Evolutionary conservation across 2,888 invertebrate genomes (phyloP), one percentile per base, ranked within the genome.

Genomic region (Tillus elongatus): DNA sequence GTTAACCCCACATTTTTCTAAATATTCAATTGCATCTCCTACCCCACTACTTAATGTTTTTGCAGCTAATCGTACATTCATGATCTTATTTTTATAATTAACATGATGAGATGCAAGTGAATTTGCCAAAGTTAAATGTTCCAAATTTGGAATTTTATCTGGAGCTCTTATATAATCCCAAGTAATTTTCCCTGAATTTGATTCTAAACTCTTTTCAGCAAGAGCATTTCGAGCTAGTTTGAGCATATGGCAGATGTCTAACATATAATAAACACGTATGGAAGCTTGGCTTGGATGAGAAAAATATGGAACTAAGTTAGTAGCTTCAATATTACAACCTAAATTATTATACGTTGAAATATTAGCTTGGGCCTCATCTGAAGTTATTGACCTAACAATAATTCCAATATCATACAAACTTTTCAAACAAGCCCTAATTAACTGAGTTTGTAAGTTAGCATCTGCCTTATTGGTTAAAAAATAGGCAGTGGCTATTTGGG

Each of bases 51-150:
- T 49, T 2, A 48, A 9, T 9, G 36, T 32, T 31, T 49, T 30
- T 3, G 44, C 42, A 29, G 49, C 51, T n/a, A 51, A 31, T 9
- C 38, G 33, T 4, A 48, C 46, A 37, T 45, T 48, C 46, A 50
- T 46, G 12, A 45, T 42, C 38, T 45, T 45, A 35, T 49, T 45
- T 37, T 44, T 40, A 35, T 39, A 50, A 31, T 44, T 37, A 2
- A 48, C 32, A 41, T 49, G 49, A 11, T 30, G 30, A 9, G 40
- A 37, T 9, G 34, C 26, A 10, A 47, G 28, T 2, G 43, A 42
- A 40, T 48, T 51, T 13, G 46, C 49, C 8, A 50, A 36, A 30
- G 34, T 41, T 15, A 49, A 36, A 27, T 39, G 3, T 40, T 49
- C 43, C 24, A 28, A 10, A n/a, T 36, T 15, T 34, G 48, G 50